A percentile compares a stretch with the other conserved stretches of the same genome.
Conservation (phyloP, 1,140 invertebrate species). For the Ylistrum balloti region DNA sequence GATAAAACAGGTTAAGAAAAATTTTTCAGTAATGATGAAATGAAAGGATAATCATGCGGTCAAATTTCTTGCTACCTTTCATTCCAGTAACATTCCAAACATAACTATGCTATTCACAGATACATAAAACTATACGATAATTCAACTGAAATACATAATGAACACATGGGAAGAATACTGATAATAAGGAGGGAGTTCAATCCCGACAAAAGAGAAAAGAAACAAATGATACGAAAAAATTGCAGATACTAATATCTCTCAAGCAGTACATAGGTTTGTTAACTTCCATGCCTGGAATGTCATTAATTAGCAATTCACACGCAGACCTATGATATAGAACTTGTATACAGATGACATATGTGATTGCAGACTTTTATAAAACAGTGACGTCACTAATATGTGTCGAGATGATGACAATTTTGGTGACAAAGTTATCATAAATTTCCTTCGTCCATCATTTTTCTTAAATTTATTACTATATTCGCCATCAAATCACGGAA, state of each 20-base stretch:
- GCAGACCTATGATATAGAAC: background rate
- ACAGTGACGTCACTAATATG: background rate
- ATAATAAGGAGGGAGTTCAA: background rate
- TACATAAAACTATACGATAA: too few relatives aligned
- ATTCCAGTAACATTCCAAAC: too few relatives aligned
- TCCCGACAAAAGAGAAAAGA: background rate
- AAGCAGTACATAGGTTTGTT: background rate
- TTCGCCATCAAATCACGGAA: conserved; percentile 82
- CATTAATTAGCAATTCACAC: background rate
- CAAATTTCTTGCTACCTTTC: too few relatives aligned
- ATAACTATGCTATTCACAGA: too few relatives aligned
- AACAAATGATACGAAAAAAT: background rate
- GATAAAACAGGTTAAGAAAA: too few relatives aligned
- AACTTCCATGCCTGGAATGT: conserved; percentile 26
- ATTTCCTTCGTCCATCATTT: conserved; percentile 90
- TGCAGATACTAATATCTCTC: background rate
- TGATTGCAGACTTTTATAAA: conserved; percentile 20
- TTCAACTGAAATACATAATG: background rate
- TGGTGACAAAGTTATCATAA: conserved; percentile 70
- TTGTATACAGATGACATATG: conserved; percentile 1
- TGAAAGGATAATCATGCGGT: too few relatives aligned
- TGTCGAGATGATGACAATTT: background rate
- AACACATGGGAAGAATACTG: background rate
- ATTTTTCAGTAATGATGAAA: too few relatives aligned
- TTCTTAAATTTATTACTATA: conserved; percentile 89